Percentiles rank a stretch among this genome's conserved stretches.
phyloP scores from a whole-genome alignment of 1,140 invertebrate genomes.

The Apis dorsata region DNA sequence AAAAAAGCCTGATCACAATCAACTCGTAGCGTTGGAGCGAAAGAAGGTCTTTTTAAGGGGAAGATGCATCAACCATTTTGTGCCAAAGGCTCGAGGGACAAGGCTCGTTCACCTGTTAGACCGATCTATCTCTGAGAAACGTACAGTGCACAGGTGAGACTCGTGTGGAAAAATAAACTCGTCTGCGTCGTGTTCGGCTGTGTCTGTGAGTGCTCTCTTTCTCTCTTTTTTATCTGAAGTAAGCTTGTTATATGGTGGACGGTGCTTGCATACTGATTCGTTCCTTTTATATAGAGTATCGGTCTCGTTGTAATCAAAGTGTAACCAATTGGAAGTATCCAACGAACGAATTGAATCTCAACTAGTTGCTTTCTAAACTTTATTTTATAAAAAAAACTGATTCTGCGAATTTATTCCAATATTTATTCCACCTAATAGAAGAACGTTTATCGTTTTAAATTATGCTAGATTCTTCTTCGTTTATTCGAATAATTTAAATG shows the following conservation, averaged over 20 bases:
- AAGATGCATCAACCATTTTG: not conserved
- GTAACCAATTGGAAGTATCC: not conserved
- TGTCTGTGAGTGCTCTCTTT: not conserved
- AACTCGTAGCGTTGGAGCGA: constrained; percentile 22
- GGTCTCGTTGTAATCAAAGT: not conserved
- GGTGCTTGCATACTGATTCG: constrained; percentile 16
- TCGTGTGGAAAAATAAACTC: constrained; percentile 21
- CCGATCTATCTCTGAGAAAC: not conserved
- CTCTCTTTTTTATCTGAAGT: not conserved
- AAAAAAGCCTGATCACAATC: constrained; percentile 68
- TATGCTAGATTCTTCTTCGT: too few relatives aligned
- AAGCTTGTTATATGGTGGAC: constrained; percentile 11
- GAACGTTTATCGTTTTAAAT: too few relatives aligned
- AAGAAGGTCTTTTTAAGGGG: constrained; percentile 16
- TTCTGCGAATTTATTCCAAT: too few relatives aligned
- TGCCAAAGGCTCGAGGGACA: constrained; percentile 8
- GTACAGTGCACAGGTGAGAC: constrained; percentile 4
- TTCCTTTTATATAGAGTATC: not conserved
- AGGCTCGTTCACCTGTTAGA: constrained; percentile 43
- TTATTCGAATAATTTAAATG: not conserved
- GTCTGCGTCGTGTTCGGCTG: too few relatives aligned
- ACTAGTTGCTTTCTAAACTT: not conserved
- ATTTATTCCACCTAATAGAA: too few relatives aligned
- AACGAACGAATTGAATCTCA: not conserved
- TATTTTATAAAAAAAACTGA: too few relatives aligned